Conservation (phyloP, 1,140 invertebrate species). For the Drosophila biarmipes region DNA sequence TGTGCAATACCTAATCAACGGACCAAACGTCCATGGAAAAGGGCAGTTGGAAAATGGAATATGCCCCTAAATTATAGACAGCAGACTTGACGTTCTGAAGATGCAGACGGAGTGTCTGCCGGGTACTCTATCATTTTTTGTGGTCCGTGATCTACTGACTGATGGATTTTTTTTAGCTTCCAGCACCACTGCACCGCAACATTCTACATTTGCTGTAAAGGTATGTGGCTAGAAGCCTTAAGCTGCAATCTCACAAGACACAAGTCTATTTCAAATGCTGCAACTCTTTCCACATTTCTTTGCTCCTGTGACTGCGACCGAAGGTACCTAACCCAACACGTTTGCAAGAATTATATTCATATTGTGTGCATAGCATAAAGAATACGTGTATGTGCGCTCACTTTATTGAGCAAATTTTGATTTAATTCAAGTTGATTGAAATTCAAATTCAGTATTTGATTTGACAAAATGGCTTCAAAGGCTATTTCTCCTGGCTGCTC, state of each 20-base stretch:
- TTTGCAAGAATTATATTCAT: constrained; percentile 76
- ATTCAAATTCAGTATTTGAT: constrained; percentile 74
- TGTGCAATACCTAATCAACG: constrained; percentile 67
- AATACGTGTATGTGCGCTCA: constrained; percentile 29
- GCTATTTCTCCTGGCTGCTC: constrained; percentile 1
- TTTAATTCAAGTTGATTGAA: constrained; percentile 77
- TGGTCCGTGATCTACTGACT: constrained; percentile 43
- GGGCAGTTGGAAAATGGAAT: constrained; percentile 59
- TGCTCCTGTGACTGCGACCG: constrained; percentile 46
- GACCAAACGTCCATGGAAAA: constrained; percentile 7
- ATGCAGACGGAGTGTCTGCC: constrained; percentile 9
- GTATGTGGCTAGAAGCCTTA: constrained; percentile 61
- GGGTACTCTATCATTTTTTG: constrained; percentile 67
- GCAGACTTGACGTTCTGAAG: constrained; percentile 51
- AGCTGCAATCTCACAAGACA: constrained; percentile 14
- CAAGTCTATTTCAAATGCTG: constrained; percentile 9
- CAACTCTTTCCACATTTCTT: constrained; percentile 7
- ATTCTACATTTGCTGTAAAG: constrained; percentile 45
- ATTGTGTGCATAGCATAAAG: constrained; percentile 46
- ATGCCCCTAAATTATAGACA: constrained; percentile 61
- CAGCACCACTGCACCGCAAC: constrained; percentile 1
- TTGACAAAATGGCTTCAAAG: constrained; percentile 56
- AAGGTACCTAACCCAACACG: constrained; percentile 35
- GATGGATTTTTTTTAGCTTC: constrained; percentile 9
- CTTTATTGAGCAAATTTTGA: constrained; percentile 76